A percentile compares a stretch with the other conserved stretches of the same genome.
Evolutionary conservation across 2,113 vertebrate species (phyloP).

Genomic region (Ailuropoda melanoleuca): DNA sequence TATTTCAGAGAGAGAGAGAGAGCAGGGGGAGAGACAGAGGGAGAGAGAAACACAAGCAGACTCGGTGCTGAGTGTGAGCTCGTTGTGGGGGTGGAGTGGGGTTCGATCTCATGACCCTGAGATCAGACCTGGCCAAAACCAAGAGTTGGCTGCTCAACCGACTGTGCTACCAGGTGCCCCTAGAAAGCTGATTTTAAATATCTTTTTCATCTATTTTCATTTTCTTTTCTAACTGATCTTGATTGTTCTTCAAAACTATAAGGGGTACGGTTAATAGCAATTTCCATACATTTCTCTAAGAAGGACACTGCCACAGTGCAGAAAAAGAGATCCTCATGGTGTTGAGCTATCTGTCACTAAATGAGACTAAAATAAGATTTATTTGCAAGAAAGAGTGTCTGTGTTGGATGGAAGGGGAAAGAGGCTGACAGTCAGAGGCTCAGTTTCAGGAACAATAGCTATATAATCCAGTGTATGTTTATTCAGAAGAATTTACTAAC

Average conservation of each 20-base stretch:
- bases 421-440: not conserved
- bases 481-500: not conserved
- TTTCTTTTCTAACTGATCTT: not conserved
- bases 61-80: not conserved
- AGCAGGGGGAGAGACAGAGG: not conserved
- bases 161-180: not conserved
- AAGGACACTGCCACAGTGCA: not conserved
- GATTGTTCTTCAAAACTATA: not conserved
- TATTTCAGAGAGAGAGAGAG: not conserved
- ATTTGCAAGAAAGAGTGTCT: not conserved
- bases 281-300: not conserved
- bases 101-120: not conserved
- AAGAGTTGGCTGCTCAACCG: not conserved
- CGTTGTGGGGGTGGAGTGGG: not conserved
- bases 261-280: not conserved
- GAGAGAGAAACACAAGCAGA: not conserved
- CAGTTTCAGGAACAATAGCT: not conserved
- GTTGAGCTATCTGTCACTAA: not conserved
- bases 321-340: not conserved
- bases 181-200: not conserved
- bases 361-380: not conserved
- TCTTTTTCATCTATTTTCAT: not conserved
- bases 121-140: not conserved
- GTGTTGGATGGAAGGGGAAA: not conserved
- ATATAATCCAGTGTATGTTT: not conserved